These are phyloP conservation scores for Perodicticus potto DNA, from an alignment of 2,797 vertebrate species.

Conservation along the genomic window DNA sequence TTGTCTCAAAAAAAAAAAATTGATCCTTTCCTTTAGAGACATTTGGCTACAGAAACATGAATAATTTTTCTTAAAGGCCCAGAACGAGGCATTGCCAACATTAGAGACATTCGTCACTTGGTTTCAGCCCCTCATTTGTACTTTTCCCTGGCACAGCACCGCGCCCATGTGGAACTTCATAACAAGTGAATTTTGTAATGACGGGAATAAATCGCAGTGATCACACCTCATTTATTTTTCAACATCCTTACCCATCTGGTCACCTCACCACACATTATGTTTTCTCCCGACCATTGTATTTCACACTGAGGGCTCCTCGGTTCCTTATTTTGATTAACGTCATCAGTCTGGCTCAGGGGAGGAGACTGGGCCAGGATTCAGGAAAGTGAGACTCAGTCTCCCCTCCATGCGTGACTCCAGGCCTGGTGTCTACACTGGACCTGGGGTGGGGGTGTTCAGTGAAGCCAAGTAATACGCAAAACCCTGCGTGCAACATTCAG, in stretches of 20 bases:
- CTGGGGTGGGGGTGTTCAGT: accelerated
- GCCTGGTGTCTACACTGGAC: neutral
- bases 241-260: neutral
- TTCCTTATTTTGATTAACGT: neutral
- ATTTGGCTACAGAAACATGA: no score
- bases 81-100: accelerated
- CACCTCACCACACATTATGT: accelerated
- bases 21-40: neutral
- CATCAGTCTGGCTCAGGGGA: accelerated
- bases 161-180: neutral
- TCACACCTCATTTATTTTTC: neutral
- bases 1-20: no score
- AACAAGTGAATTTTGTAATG: neutral
- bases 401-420: accelerated
- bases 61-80: neutral
- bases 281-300: neutral
- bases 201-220: neutral
- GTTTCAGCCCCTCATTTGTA: neutral
- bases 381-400: accelerated
- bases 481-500: neutral
- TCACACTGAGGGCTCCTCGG: neutral
- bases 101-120: accelerated
- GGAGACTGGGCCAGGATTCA: neutral
- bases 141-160: neutral
- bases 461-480: neutral